A percentile compares a stretch with the other conserved stretches of the same genome.
Conservation (phyloP, 2,888 invertebrate genomes). For the Amphipyra berbera region DNA sequence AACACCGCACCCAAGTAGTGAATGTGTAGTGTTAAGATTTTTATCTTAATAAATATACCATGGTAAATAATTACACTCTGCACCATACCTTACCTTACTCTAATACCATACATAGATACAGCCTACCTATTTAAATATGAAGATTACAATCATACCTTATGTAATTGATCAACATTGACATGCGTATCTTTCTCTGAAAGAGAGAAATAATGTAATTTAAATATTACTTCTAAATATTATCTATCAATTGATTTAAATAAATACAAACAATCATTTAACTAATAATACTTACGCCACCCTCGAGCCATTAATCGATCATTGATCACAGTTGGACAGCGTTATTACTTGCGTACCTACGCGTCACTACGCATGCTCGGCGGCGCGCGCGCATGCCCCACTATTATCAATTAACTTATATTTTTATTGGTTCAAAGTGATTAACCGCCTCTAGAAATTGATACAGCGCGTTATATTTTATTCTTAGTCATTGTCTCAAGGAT, state of each 20-base stretch:
- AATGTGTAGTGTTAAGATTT: too few relatives aligned
- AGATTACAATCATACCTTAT: too few relatives aligned
- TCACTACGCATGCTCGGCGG: conserved; percentile 17
- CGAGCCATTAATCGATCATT: conserved; percentile 36
- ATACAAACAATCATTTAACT: conserved; percentile 39
- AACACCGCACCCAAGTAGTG: too few relatives aligned
- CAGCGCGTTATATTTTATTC: conserved; percentile 47
- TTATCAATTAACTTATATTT: conserved; percentile 57
- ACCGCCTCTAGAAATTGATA: conserved; percentile 48
- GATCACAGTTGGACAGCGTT: conserved; percentile 44
- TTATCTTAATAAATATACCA: too few relatives aligned
- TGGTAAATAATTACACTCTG: too few relatives aligned
- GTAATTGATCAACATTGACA: too few relatives aligned
- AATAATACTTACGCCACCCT: conserved; percentile 12
- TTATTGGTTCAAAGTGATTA: conserved; percentile 56
- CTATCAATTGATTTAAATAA: conserved; percentile 12
- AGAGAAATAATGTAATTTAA: too few relatives aligned
- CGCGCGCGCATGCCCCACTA: conserved; percentile 43
- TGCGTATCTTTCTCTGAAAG: too few relatives aligned
- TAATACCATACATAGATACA: too few relatives aligned
- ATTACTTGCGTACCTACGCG: conserved; percentile 41
- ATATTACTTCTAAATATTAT: background rate
- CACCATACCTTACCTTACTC: too few relatives aligned
- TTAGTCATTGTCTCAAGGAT: conserved; percentile 36
- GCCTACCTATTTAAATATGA: too few relatives aligned